These are phyloP conservation scores for Diaphora mendica DNA, from an alignment of 2,888 invertebrate species.

Conservation along the genomic window DNA sequence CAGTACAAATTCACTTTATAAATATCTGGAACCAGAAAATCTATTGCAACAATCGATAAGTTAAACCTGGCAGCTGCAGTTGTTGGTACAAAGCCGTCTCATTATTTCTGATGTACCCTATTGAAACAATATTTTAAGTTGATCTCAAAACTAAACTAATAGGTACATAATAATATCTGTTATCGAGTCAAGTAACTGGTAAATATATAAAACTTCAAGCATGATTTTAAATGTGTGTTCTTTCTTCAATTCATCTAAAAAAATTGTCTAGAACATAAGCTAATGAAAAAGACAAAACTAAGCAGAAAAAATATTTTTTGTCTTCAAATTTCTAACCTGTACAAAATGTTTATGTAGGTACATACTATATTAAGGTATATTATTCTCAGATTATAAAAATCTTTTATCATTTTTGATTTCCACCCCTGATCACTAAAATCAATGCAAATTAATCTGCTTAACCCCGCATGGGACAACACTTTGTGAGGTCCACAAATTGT, in stretches of 20 bases:
- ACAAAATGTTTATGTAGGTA: no score
- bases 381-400: no score
- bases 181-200: neutral
- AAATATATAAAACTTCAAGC: neutral
- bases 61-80: slow-evolving; percentile 63
- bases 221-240: neutral
- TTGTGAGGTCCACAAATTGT: no score
- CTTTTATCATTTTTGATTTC: no score
- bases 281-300: neutral
- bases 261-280: neutral
- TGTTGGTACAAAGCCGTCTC: slow-evolving; percentile 50
- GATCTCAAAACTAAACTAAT: neutral
- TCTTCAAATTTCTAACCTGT: no score
- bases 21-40: slow-evolving; percentile 57
- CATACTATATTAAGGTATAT: no score
- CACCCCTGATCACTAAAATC: neutral
- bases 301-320: no score
- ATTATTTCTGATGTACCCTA: slow-evolving; percentile 47
- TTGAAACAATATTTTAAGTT: slow-evolving; percentile 25
- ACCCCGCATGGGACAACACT: no score
- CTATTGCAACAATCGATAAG: slow-evolving; percentile 63
- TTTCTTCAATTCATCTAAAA: neutral
- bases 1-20: slow-evolving; percentile 43
- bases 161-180: slow-evolving; percentile 13
- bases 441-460: neutral